Evolutionary conservation across 2,888 invertebrate genomes (phyloP).

Genomic region (Lutraria lutraria): DNA sequence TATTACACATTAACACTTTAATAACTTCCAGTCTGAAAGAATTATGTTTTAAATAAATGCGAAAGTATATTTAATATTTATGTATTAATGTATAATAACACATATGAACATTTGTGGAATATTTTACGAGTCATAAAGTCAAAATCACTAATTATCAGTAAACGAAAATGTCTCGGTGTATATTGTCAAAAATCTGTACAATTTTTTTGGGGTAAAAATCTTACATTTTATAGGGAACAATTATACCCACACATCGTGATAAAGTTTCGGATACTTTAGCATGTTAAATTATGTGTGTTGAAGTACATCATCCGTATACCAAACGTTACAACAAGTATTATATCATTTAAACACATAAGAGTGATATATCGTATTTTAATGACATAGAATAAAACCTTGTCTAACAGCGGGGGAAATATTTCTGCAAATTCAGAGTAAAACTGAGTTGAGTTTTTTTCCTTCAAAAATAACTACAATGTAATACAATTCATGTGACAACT

Average conservation of each 20-base stretch:
- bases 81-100: no score
- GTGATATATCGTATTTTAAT: conserved; percentile 10
- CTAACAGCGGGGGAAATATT: background rate
- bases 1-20: background rate
- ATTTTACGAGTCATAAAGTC: background rate
- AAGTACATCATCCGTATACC: background rate
- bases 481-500: no score
- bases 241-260: background rate
- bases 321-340: background rate
- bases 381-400: background rate
- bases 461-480: background rate
- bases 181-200: no score
- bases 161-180: background rate
- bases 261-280: background rate
- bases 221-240: background rate
- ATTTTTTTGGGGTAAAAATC: background rate
- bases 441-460: background rate
- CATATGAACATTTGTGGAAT: background rate
- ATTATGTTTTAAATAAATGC: no score
- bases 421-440: background rate
- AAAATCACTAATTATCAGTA: background rate
- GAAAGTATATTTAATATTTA: no score
- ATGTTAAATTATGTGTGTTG: background rate
- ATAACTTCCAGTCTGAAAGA: no score
- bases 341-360: background rate